Conservation (phyloP, 1,140 invertebrate genomes). For the Rhopalosiphum padi region DNA sequence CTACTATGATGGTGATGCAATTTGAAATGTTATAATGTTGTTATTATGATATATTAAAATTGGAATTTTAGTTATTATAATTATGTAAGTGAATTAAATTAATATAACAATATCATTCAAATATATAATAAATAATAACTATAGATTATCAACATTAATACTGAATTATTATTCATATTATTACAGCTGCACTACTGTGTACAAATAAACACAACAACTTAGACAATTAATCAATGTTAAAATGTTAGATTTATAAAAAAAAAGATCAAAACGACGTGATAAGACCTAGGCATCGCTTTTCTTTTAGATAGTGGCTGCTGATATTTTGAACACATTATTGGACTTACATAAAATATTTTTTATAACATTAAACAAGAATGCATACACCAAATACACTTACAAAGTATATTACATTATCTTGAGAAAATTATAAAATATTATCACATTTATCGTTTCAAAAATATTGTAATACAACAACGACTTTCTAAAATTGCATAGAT, state of each 20-base stretch:
- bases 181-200: background rate
- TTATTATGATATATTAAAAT: background rate
- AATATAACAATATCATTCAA: background rate
- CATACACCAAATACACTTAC: background rate
- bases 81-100: background rate
- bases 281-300: background rate
- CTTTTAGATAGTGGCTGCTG: background rate
- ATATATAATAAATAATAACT: background rate
- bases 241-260: background rate
- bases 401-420: background rate
- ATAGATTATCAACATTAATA: background rate
- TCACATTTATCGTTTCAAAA: background rate
- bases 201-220: background rate
- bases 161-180: background rate
- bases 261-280: background rate
- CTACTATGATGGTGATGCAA: background rate
- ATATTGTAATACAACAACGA: background rate
- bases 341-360: background rate
- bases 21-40: background rate
- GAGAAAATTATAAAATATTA: background rate
- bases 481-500: too few species aligned
- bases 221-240: background rate
- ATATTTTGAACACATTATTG: background rate
- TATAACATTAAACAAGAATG: background rate
- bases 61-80: background rate